Base-by-base conservation (phyloP, 2,797 vertebrate genomes). In the Enteromius radiatus region DNA sequence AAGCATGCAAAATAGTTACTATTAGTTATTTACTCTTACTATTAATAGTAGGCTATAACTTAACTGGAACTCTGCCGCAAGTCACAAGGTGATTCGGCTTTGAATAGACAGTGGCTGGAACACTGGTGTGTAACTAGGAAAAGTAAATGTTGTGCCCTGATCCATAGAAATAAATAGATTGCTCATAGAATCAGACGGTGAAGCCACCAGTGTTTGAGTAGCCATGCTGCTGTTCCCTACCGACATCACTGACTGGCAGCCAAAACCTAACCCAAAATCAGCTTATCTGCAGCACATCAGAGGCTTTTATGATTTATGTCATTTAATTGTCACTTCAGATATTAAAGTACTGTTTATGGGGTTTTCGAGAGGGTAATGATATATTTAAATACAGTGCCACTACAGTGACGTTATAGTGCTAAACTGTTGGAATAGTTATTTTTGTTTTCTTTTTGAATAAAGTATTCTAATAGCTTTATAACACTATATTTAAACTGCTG, bases 61-160 rank as follows among this genome's bases (percentile, higher is more conserved):
- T 61, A 28, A 81, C 69, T 9, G 41, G 14, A 63, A 38, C n/a
- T 69, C 26, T 31, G 8, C 3, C 19, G 15, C 49, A 52, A n/a
- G 11, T 65, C 10, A 41, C 64, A 3, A 43, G 12, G 11, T 19
- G 47, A 26, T 19, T 54, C 33, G 1, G 36, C n/a, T 68, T 49
- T 78, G 14, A 79, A 21, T 21, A 68, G 45, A 33, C 43, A n/a
- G 11, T 78, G 63, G 68, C 68, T 45, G 17, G 31, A n/a, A 36
- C 17, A 31, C 1, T 19, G 54, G 19, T 2, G 1, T 41, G n/a
- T 45, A 11, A 43, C 47, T 14, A 17, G 26, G 0, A n/a, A 17
- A 78, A 64, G 52, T 23, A 4, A 3, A 7, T 4, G 17, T 12
- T 31, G 17, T 63, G 59, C 14, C 59, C 59, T 63, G 7, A 63